phyloP scores from a whole-genome alignment of 1,140 invertebrate genomes.

The Eurosta solidaginis region DNA sequence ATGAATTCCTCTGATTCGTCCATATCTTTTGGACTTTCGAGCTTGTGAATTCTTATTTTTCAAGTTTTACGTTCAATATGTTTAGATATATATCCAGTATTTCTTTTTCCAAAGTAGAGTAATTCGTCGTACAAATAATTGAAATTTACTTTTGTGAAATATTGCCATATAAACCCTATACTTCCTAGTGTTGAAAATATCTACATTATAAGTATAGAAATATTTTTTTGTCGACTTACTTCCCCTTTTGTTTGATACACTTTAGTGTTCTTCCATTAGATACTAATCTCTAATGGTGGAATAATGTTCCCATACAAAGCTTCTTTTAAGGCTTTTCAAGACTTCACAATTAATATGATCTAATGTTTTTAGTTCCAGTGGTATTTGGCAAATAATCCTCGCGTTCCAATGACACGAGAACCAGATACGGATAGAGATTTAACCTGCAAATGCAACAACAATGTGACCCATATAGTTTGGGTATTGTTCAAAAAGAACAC shows the following conservation, averaged over 20 bases:
- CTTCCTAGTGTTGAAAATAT: slow-evolving; percentile 40
- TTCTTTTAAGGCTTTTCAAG: slow-evolving; percentile 25
- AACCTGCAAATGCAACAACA: too few relatives aligned
- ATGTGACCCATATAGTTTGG: too few relatives aligned
- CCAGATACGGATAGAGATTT: too few relatives aligned
- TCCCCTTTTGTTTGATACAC: too few relatives aligned
- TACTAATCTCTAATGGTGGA: background rate
- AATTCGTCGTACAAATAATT: slow-evolving; percentile 45
- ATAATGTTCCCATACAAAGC: slow-evolving; percentile 45
- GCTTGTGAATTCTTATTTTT: slow-evolving; percentile 12
- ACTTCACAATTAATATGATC: background rate
- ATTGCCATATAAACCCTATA: slow-evolving; percentile 47
- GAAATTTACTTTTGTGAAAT: slow-evolving; percentile 41
- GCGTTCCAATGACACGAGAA: too few relatives aligned
- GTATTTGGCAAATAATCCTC: too few relatives aligned
- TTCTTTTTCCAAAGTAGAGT: slow-evolving; percentile 44
- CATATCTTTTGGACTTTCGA: background rate
- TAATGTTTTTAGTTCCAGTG: background rate
- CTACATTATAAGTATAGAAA: too few relatives aligned
- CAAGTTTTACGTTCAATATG: slow-evolving; percentile 44
- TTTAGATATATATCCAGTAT: slow-evolving; percentile 45
- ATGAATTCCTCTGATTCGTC: background rate
- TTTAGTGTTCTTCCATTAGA: background rate
- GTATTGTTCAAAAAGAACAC: too few relatives aligned
- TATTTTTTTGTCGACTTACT: too few relatives aligned